These are phyloP conservation scores for Natrix natrix DNA, from an alignment of 2,797 vertebrate genomes.

Conservation along the genomic window DNA sequence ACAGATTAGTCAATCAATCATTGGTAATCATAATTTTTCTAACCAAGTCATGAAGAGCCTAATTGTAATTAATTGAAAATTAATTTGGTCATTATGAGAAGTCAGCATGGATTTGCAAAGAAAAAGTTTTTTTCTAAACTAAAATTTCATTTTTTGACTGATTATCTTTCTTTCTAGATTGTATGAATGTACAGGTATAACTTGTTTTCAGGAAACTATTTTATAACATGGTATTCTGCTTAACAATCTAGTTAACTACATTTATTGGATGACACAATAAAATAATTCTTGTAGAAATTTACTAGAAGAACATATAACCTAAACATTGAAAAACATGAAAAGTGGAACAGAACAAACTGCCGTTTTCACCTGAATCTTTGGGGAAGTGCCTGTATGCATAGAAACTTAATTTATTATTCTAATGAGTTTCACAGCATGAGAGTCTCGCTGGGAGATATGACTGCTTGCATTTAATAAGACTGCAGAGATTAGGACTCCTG, in stretches of 20 bases:
- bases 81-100: neutral
- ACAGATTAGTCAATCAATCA: neutral
- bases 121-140: neutral
- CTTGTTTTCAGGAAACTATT: neutral
- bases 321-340: conserved; percentile 58
- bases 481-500: conserved; percentile 69
- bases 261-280: neutral
- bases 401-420: conserved; percentile 79
- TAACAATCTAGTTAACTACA: neutral
- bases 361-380: conserved; percentile 70
- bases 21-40: neutral
- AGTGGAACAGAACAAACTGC: conserved; percentile 60
- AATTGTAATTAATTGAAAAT: neutral
- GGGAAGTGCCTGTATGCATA: conserved; percentile 65
- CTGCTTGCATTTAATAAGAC: conserved; percentile 74
- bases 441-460: conserved; percentile 70
- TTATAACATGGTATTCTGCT: neutral
- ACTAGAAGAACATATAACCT: conserved; percentile 32
- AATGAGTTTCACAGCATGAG: conserved; percentile 77
- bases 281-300: conserved; percentile 46
- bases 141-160: neutral
- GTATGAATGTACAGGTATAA: neutral
- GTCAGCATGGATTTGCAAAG: neutral
- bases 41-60: neutral
- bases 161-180: neutral